Conservation (phyloP, 2,113 vertebrate genomes). For the Paracanthobrama guichenoti region DNA sequence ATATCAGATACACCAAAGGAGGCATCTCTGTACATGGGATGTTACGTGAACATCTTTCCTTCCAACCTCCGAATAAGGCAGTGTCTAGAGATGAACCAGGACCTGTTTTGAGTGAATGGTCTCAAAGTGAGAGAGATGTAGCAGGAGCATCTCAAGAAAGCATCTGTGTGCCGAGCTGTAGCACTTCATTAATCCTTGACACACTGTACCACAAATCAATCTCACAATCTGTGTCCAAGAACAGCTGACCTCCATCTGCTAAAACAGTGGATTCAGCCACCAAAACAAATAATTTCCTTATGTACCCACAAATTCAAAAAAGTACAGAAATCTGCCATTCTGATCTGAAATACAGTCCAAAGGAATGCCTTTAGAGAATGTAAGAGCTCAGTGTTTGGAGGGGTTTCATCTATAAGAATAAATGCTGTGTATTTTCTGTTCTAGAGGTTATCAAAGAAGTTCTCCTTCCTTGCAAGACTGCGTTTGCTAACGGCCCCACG, state of each 20-base stretch:
- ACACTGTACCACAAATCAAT: constrained; percentile 59
- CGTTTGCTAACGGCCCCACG: constrained; percentile 40
- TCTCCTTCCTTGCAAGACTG: constrained; percentile 43
- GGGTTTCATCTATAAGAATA: constrained; percentile 1
- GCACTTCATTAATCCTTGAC: constrained; percentile 72
- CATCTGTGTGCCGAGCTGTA: constrained; percentile 58
- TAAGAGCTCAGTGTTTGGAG: constrained; percentile 14
- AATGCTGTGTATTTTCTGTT: constrained; percentile 36
- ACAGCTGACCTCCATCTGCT: constrained; percentile 63
- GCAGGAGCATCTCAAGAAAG: constrained; percentile 6
- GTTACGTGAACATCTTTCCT: background rate
- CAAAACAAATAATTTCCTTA: constrained; percentile 26
- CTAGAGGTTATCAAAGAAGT: constrained; percentile 44
- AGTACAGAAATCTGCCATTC: background rate
- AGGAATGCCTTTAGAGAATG: background rate
- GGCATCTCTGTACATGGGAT: background rate
- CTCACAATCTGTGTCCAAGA: constrained; percentile 55
- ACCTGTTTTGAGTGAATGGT: constrained; percentile 73
- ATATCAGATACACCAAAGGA: background rate
- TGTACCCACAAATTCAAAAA: background rate
- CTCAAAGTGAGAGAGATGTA: background rate
- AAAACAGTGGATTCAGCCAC: constrained; percentile 53
- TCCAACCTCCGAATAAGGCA: background rate
- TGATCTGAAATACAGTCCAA: constrained; percentile 13
- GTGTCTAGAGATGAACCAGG: background rate